A percentile compares a stretch with the other conserved stretches of the same genome.
phyloP scores from a whole-genome alignment of 2,888 invertebrate genomes.

The Yponomeuta malinellus region DNA sequence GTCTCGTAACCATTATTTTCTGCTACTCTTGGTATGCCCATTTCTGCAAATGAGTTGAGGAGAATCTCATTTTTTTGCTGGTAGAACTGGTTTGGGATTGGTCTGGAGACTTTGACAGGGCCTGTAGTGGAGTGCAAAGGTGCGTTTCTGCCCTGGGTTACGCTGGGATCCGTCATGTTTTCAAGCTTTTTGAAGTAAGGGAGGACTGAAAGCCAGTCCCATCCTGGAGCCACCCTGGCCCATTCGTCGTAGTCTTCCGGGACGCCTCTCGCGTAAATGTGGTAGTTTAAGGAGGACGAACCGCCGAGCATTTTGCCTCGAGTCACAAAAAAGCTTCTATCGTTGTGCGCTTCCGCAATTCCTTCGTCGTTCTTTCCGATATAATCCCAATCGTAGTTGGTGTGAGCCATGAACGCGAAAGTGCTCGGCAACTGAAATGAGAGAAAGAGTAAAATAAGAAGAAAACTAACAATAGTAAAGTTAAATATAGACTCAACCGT shows the following conservation, averaged over 20 bases:
- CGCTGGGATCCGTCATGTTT: constrained; percentile 39
- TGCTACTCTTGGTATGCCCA: constrained; percentile 38
- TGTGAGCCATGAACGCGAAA: constrained; percentile 34
- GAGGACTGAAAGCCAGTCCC: constrained; percentile 42
- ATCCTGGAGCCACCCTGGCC: constrained; percentile 38
- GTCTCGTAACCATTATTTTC: constrained; percentile 41
- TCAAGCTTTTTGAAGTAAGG: constrained; percentile 46
- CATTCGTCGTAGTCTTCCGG: constrained; percentile 43
- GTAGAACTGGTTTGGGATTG: constrained; percentile 29
- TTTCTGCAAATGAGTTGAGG: constrained; percentile 36
- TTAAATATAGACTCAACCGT: neutral
- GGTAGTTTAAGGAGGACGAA: constrained; percentile 40
- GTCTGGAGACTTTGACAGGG: constrained; percentile 41
- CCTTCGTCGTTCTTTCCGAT: constrained; percentile 30
- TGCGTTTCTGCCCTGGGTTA: constrained; percentile 32
- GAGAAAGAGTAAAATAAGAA: neutral
- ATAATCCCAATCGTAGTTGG: constrained; percentile 43
- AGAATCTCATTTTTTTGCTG: constrained; percentile 32
- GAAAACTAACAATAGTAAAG: neutral
- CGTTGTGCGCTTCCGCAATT: constrained; percentile 33
- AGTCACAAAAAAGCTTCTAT: constrained; percentile 26
- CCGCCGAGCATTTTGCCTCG: constrained; percentile 49
- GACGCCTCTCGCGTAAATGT: constrained; percentile 42
- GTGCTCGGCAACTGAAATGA: constrained; percentile 41
- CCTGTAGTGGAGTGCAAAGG: constrained; percentile 40